These are phyloP conservation scores for Eupithecia exiguata DNA, from an alignment of 2,888 invertebrate species.

Conservation along the genomic window DNA sequence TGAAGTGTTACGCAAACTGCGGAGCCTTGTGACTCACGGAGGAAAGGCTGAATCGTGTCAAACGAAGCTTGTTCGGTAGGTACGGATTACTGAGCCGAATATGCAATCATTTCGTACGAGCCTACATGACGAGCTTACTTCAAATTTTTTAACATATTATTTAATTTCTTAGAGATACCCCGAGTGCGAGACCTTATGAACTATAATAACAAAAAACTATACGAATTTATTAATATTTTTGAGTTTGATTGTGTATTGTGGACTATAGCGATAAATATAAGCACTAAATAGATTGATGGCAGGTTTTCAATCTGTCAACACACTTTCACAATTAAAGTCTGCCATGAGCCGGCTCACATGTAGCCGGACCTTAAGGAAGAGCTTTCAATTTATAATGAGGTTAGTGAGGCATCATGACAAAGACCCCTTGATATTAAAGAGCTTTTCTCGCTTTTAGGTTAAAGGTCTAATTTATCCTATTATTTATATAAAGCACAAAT, in stretches of 20 bases:
- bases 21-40: constrained; percentile 49
- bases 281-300: no score
- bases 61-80: constrained; percentile 29
- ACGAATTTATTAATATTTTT: not conserved
- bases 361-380: not conserved
- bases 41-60: constrained; percentile 45
- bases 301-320: no score
- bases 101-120: constrained; percentile 32
- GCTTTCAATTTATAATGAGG: not conserved
- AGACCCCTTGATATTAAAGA: not conserved
- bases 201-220: no score
- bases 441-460: not conserved
- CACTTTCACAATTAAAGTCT: no score
- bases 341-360: no score
- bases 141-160: no score
- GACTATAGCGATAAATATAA: not conserved
- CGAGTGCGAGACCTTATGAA: no score
- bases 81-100: constrained; percentile 34
- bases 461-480: not conserved
- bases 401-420: not conserved
- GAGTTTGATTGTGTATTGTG: not conserved
- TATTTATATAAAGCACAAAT: not conserved
- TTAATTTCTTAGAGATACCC: no score
- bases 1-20: constrained; percentile 48
- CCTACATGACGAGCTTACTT: not conserved